Base-by-base conservation (phyloP, 2,113 vertebrate species). In the Conger conger region DNA sequence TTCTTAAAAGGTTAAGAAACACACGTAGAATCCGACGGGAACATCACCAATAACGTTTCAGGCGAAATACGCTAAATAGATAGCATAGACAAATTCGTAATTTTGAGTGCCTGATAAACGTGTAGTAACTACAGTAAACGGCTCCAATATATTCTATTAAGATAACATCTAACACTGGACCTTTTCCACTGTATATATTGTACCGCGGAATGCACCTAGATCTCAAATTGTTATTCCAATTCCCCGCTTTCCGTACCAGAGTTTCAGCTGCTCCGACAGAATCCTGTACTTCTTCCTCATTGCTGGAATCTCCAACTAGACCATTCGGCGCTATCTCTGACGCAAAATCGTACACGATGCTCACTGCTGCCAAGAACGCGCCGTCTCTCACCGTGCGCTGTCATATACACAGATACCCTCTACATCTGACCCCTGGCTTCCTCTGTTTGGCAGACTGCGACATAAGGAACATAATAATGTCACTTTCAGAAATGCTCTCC, bases 271-370 rank as follows among this genome's bases (percentile, higher is more conserved):
- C 35, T 76, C 80, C 37, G n/a, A 1, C 27, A 73, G 30, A 73
- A 38, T 60, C 36, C 80, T 0, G 13, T 76, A 50, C 79, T 53
- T 57, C 87, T 86, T 88, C 88, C 87, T 85, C 37, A 16, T 76
- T 80, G 87, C 81, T 83, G 86, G 83, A 87, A 84, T 82, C 87
- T 90, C 86, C 87, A 88, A 73, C 89, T 30, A 54, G 68, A 73
- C 73, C 85, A 60, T 53, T 50, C 40, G 16, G 38, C 38, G 73
- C 20, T 33, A 33, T 73, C 68, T 11, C 68, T 73, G 68, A 73
- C 68, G 68, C 68, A 73, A 73, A 68, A 27, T 7, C 68, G 27
- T 33, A 33, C 16, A n/a, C 4, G 68, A 73, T n/a, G 68, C 27
- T 23, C 68, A 33, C n/a, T n/a, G n/a, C 68, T 30, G 27, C n/a